A percentile compares a stretch with the other conserved stretches of the same genome.
Evolutionary conservation across 2,113 vertebrate genomes (phyloP).

Genomic region (Eolophus roseicapilla): DNA sequence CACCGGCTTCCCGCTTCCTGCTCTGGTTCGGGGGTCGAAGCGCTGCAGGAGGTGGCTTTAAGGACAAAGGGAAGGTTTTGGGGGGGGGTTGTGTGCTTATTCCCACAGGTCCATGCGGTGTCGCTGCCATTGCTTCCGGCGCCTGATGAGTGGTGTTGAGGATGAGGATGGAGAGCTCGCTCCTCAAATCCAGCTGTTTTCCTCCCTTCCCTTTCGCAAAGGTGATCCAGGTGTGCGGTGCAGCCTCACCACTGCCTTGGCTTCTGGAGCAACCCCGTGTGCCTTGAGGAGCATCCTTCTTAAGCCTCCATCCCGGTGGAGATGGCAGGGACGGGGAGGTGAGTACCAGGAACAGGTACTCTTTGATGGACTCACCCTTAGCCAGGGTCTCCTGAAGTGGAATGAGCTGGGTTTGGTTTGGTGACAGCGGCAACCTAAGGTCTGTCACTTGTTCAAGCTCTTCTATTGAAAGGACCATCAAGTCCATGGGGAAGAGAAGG

Average conservation of each 20-base stretch:
- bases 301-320: not conserved
- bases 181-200: not conserved
- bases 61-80: not conserved
- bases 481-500: not conserved
- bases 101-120: fast-evolving
- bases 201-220: not conserved
- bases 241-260: not conserved
- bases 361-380: not conserved
- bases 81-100: not conserved
- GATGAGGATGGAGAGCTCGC: fast-evolving
- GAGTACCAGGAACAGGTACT: not conserved
- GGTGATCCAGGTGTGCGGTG: not conserved
- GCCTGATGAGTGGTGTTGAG: fast-evolving
- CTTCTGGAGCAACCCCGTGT: not conserved
- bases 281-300: not conserved
- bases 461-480: too few relatives aligned
- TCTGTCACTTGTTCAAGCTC: not conserved
- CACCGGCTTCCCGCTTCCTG: not conserved
- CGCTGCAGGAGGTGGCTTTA: not conserved
- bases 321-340: not conserved
- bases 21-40: not conserved
- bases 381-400: not conserved
- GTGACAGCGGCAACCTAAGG: not conserved
- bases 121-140: not conserved
- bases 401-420: fast-evolving